Conservation (phyloP, 2,888 invertebrate genomes). For the Drosophila neutralis region DNA sequence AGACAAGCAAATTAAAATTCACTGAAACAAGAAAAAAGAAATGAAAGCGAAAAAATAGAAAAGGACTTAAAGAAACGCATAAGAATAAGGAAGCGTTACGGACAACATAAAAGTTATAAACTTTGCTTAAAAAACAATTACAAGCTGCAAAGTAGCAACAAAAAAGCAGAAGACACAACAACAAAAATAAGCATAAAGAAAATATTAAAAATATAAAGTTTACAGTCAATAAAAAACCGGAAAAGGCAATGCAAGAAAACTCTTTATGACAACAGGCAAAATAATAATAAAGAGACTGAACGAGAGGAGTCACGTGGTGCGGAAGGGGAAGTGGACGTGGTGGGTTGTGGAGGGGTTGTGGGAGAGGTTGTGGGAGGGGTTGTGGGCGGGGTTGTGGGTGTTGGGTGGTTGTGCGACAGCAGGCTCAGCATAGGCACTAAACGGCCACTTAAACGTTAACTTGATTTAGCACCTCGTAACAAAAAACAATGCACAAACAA, state of each 20-base stretch:
- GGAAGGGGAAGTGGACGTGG: background rate
- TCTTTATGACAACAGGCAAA: constrained; percentile 74
- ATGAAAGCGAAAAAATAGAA: background rate
- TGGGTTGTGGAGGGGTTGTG: background rate
- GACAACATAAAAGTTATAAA: constrained; percentile 70
- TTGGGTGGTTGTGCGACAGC: constrained; percentile 3
- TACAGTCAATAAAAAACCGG: constrained; percentile 72
- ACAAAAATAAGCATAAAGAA: constrained; percentile 59
- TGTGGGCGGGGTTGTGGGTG: background rate
- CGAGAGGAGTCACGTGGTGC: background rate
- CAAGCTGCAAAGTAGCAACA: constrained; percentile 58
- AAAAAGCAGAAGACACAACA: constrained; percentile 14
- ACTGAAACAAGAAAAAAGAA: constrained; percentile 17
- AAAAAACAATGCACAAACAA: constrained; percentile 28
- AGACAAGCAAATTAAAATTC: constrained; percentile 79
- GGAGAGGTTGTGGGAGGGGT: background rate
- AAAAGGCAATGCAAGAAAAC: constrained; percentile 62
- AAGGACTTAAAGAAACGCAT: constrained; percentile 15
- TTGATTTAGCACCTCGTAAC: constrained; percentile 80
- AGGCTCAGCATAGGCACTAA: constrained; percentile 67
- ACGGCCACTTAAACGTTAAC: constrained; percentile 80
- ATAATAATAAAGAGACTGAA: constrained; percentile 65
- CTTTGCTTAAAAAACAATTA: constrained; percentile 79
- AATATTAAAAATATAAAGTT: constrained; percentile 68
- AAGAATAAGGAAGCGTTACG: constrained; percentile 47